Evolutionary conservation across 2,113 vertebrate species (phyloP), one percentile per base, ranked within the genome.

Genomic region (Bambusicola thoracicus): DNA sequence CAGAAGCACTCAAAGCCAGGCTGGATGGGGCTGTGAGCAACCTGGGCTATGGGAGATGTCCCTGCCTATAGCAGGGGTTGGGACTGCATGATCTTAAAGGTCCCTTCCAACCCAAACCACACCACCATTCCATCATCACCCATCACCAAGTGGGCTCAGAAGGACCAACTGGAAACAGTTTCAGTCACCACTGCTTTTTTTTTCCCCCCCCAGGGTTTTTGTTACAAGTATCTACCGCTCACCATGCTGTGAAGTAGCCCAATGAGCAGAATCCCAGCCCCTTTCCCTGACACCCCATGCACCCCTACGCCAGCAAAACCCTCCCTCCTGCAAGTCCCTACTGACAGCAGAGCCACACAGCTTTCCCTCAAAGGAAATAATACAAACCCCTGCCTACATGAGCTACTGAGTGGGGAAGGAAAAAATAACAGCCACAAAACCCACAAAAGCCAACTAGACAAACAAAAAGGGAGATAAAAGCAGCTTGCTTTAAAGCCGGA

Each of bases 381-480:
- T 15, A 49, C 84, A 34, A 22, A 41, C 72, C 68, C 25, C 79
- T 77, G 77, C 85, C 91, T 93, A 67, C 89, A 77, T 9, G 59
- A 97, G 90, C 79, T 51, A 38, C 68, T 25, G 79, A 55, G 79
- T 3, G 14, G 20, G 30, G 3, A 58, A 58, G 17, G 53, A 66
- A 68, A 25, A 62, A 61, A 66, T 61, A 25, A 62, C 4, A 84
- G 77, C 17, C 70, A 74, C 34, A 91, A 94, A 96, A 86, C 81
- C 91, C 87, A 95, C 95, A 95, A 94, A 96, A 96, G 85, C 85
- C 93, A 94, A 93, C 93, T 92, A 95, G 87, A 90, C 96, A 95
- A 96, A 95, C 92, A 96, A 93, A 96, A 95, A 94, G 93, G 69
- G 75, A 95, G 93, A 96, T 94, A 94, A 91, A 95, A 95, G 93